Conservation (phyloP, 2,888 invertebrate genomes). For the Xylophagus ater region DNA sequence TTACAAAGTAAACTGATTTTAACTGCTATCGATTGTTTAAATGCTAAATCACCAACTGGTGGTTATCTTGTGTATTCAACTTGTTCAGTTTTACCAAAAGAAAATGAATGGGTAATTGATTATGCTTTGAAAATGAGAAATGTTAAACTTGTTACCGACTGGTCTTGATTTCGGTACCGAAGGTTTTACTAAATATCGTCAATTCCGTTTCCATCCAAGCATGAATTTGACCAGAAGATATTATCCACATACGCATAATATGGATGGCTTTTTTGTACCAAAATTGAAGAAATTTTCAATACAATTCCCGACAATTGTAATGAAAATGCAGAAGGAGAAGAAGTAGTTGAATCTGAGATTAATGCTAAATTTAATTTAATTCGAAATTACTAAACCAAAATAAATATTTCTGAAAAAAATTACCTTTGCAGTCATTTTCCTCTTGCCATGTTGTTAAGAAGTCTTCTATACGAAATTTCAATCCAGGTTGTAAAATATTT, state of each 20-base stretch:
- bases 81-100: constrained; percentile 94
- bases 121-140: constrained; percentile 87
- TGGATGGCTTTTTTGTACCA: constrained; percentile 99
- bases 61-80: constrained; percentile 98
- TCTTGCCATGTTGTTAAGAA: constrained; percentile 79
- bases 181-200: constrained; percentile 82
- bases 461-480: constrained; percentile 67
- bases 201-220: constrained; percentile 79
- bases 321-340: constrained; percentile 35
- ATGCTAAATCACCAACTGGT: constrained; percentile 83
- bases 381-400: neutral
- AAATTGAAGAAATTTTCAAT: constrained; percentile 93
- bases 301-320: constrained; percentile 44
- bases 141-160: constrained; percentile 86
- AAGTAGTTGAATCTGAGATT: too few relatives aligned
- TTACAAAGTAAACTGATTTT: constrained; percentile 85
- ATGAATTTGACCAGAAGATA: constrained; percentile 79
- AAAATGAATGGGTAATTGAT: constrained; percentile 96
- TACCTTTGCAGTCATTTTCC: constrained; percentile 54
- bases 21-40: constrained; percentile 93
- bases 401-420: constrained; percentile 21
- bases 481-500: constrained; percentile 62
- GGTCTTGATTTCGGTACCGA: constrained; percentile 92
- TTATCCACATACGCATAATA: constrained; percentile 97
- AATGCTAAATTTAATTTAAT: too few relatives aligned